These are phyloP conservation scores for Plebejus anna DNA, from an alignment of 2,888 invertebrate species.

Conservation along the genomic window DNA sequence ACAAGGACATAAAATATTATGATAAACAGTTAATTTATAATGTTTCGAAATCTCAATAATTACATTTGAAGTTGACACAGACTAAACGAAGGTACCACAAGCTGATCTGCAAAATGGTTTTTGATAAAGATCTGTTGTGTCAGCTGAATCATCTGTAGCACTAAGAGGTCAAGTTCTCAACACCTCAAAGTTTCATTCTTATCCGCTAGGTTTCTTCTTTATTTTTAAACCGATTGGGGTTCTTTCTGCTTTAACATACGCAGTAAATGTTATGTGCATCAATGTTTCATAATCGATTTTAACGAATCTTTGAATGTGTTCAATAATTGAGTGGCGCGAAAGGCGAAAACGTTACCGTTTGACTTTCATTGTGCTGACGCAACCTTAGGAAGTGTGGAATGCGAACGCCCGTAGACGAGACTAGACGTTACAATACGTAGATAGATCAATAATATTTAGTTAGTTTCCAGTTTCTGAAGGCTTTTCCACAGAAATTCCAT, in stretches of 20 bases:
- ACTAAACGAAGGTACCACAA: too few relatives aligned
- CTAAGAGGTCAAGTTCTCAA: neutral
- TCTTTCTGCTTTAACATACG: neutral
- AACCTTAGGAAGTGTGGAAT: slow-evolving; percentile 34
- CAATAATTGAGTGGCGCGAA: slow-evolving; percentile 21
- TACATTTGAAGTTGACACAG: too few relatives aligned
- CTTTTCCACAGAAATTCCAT: neutral
- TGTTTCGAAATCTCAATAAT: too few relatives aligned
- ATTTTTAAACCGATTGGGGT: neutral
- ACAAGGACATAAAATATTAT: neutral
- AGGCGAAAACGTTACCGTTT: slow-evolving; percentile 40
- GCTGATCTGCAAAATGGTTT: too few relatives aligned
- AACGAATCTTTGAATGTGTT: neutral
- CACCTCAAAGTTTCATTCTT: neutral
- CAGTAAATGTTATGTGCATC: neutral
- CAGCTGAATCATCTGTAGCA: too few relatives aligned
- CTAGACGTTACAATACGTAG: neutral
- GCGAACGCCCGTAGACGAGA: slow-evolving; percentile 18
- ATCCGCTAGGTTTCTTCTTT: too few relatives aligned
- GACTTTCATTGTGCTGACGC: slow-evolving; percentile 38
- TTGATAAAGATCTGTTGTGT: too few relatives aligned
- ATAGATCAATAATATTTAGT: neutral
- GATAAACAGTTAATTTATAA: neutral
- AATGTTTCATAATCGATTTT: neutral
- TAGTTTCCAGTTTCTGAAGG: neutral